Percentiles rank a stretch among this genome's conserved stretches.
Conservation (phyloP, 1,140 invertebrate species). For the Hylyphantes graminicola region DNA sequence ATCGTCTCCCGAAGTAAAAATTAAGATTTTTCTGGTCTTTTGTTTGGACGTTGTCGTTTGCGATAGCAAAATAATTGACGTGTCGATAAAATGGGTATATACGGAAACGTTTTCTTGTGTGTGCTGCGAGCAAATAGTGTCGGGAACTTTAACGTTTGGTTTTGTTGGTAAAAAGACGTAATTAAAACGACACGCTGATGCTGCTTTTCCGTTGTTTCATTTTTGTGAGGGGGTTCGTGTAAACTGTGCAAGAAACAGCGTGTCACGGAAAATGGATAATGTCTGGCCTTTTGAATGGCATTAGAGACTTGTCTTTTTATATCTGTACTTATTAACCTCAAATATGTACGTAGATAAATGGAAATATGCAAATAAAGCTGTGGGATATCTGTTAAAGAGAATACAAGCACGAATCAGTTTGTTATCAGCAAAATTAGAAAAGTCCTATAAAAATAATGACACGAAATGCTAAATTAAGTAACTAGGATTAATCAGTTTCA, state of each 20-base stretch:
- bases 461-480: too few species aligned
- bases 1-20: constrained; percentile 33
- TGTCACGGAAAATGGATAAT: constrained; percentile 21
- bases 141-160: constrained; percentile 24
- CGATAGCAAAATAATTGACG: constrained; percentile 58
- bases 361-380: constrained; percentile 8
- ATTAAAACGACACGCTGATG: constrained; percentile 35
- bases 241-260: constrained; percentile 21
- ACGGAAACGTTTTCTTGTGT: constrained; percentile 46
- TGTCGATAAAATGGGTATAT: constrained; percentile 42
- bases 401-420: too few species aligned
- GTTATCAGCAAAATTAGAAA: too few species aligned
- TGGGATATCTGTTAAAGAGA: too few species aligned
- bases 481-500: too few species aligned
- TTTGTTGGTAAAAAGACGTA: constrained; percentile 53
- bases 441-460: too few species aligned
- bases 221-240: not conserved
- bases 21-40: constrained; percentile 56
- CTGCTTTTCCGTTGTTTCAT: not conserved
- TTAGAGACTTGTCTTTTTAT: not conserved
- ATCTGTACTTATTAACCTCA: constrained; percentile 4
- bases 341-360: not conserved
- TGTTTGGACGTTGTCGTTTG: constrained; percentile 34
- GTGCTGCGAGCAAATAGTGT: constrained; percentile 43
- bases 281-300: not conserved